phyloP scores from a whole-genome alignment of 2,113 vertebrate species.

The Loxodonta africana region DNA sequence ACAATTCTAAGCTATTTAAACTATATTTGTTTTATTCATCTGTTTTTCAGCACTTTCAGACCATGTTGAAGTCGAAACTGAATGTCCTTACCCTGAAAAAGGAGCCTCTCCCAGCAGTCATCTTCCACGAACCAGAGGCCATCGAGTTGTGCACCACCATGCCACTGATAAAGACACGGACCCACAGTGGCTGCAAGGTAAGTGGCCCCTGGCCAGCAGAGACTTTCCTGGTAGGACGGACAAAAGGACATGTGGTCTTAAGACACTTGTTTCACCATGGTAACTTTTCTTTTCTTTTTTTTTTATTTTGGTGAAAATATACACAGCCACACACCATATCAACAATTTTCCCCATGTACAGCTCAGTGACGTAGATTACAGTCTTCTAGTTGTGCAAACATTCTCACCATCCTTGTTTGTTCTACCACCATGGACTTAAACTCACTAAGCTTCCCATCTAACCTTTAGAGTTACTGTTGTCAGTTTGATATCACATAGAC shows the following conservation, averaged over 20 bases:
- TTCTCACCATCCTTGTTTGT: background rate
- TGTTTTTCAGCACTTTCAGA: slow-evolving; percentile 97
- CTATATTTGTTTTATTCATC: background rate
- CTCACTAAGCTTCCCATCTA: background rate
- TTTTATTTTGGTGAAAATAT: background rate
- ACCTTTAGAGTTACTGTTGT: background rate
- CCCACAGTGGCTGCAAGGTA: slow-evolving; percentile 98
- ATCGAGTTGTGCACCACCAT: slow-evolving; percentile 98
- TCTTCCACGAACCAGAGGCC: slow-evolving; percentile 98
- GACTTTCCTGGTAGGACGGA: background rate
- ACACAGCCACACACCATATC: background rate
- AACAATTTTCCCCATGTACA: background rate
- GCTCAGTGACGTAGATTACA: background rate
- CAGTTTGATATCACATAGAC: background rate
- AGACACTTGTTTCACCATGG: background rate
- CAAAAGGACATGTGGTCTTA: background rate
- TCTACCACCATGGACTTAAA: background rate
- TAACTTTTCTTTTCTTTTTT: background rate
- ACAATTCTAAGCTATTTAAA: background rate
- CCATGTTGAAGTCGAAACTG: slow-evolving; percentile 99
- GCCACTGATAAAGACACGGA: slow-evolving; percentile 93
- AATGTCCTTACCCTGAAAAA: slow-evolving; percentile 98
- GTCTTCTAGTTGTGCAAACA: background rate
- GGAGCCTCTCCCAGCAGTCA: slow-evolving; percentile 97
- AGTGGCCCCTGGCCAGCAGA: accelerated